Evolutionary conservation across 2,113 vertebrate genomes (phyloP).

Genomic region (Chrysochloris asiatica): DNA sequence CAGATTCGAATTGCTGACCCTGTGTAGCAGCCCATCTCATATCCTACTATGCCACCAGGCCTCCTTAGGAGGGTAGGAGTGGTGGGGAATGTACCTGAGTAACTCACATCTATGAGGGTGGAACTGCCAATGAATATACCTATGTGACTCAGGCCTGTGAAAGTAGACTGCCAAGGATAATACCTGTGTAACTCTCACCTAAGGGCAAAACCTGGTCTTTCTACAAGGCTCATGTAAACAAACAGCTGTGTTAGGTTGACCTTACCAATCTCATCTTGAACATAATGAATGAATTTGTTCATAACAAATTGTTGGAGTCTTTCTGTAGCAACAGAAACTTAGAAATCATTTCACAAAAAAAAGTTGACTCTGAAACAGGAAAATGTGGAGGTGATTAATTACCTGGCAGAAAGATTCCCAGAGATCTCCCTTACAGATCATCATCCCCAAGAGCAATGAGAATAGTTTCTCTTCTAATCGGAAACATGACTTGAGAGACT

Average conservation of each 20-base stretch:
- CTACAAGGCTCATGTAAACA: not conserved
- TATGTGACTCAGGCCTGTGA: not conserved
- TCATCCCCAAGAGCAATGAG: not conserved
- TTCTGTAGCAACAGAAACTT: too few species aligned
- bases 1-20: too few species aligned
- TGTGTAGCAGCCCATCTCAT: too few species aligned
- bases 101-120: too few species aligned
- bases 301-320: not conserved
- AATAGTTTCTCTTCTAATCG: not conserved
- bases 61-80: too few species aligned
- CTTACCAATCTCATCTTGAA: not conserved
- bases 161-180: not conserved
- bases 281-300: not conserved
- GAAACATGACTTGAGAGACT: not conserved
- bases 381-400: conserved; percentile 13
- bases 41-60: too few species aligned
- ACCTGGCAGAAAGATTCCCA: not conserved
- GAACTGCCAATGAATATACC: not conserved
- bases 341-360: not conserved
- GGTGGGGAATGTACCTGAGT: too few species aligned
- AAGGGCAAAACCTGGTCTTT: not conserved
- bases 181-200: not conserved
- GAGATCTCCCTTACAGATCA: not conserved
- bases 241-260: not conserved
- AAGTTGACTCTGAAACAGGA: not conserved